Conservation (phyloP, 2,113 vertebrate genomes). For the Chionodraco myersi region DNA sequence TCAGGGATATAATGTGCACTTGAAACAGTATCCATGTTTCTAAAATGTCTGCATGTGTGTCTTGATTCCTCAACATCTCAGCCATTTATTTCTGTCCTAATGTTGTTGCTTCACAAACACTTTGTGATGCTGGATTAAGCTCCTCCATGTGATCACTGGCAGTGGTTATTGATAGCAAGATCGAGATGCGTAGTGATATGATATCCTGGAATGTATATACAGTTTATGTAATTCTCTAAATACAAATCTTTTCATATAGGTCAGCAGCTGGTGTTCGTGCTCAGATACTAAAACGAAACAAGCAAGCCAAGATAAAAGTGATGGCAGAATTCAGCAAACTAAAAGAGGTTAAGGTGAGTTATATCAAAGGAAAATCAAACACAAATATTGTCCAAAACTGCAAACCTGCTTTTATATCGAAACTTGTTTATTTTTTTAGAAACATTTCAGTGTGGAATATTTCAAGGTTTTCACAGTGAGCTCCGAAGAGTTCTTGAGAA, state of each 20-base stretch:
- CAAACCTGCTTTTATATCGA: background rate
- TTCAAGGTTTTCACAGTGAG: slow-evolving; percentile 66
- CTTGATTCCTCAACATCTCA: too few relatives aligned
- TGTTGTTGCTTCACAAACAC: too few relatives aligned
- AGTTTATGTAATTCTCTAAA: background rate
- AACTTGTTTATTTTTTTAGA: slow-evolving; percentile 7
- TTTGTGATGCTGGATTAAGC: too few relatives aligned
- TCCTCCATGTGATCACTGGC: too few relatives aligned
- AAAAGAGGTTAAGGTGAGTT: slow-evolving; percentile 23
- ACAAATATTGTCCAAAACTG: background rate
- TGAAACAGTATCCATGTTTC: too few relatives aligned
- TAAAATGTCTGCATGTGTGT: too few relatives aligned
- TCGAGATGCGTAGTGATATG: too few relatives aligned
- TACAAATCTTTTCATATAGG: background rate
- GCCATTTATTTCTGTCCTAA: too few relatives aligned
- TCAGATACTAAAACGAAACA: slow-evolving; percentile 16
- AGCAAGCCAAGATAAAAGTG: slow-evolving; percentile 20
- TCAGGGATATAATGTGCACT: too few relatives aligned
- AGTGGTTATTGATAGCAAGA: too few relatives aligned
- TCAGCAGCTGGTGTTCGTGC: background rate
- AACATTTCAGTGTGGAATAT: slow-evolving; percentile 45
- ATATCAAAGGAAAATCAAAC: background rate
- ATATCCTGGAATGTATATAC: too few relatives aligned
- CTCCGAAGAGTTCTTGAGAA: slow-evolving; percentile 26
- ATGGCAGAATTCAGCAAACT: background rate